Conservation (phyloP, 1,140 invertebrate genomes). For the Procambarus virginalis region DNA sequence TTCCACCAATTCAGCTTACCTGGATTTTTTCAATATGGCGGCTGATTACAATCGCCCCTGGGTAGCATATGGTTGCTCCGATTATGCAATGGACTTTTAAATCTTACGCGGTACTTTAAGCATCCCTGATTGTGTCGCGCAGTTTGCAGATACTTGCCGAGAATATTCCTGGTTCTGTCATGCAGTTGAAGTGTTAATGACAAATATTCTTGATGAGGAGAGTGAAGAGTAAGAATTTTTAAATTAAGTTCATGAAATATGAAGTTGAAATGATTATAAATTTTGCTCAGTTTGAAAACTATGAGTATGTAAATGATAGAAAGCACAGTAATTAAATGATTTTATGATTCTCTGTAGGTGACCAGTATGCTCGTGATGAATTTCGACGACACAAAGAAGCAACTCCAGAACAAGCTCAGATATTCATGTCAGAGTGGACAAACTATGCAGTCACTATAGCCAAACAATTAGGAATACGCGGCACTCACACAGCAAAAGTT, state of each 20-base stretch:
- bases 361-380: constrained; percentile 90
- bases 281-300: background rate
- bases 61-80: no score
- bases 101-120: no score
- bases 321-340: background rate
- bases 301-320: background rate
- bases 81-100: no score
- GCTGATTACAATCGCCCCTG: no score
- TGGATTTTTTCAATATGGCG: no score
- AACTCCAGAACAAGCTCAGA: constrained; percentile 80
- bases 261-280: background rate
- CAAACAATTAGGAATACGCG: constrained; percentile 82
- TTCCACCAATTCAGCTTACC: no score
- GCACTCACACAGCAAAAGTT: constrained; percentile 76
- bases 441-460: constrained; percentile 85
- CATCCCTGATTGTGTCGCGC: no score
- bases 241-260: background rate
- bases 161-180: no score
- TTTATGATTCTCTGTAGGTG: constrained; percentile 75
- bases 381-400: constrained; percentile 91
- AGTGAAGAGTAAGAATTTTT: no score
- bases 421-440: constrained; percentile 93
- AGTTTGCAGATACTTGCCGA: no score
- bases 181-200: no score
- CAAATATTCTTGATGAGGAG: no score